Base-by-base conservation (phyloP, 2,888 invertebrate species). In the Acleris cristana region DNA sequence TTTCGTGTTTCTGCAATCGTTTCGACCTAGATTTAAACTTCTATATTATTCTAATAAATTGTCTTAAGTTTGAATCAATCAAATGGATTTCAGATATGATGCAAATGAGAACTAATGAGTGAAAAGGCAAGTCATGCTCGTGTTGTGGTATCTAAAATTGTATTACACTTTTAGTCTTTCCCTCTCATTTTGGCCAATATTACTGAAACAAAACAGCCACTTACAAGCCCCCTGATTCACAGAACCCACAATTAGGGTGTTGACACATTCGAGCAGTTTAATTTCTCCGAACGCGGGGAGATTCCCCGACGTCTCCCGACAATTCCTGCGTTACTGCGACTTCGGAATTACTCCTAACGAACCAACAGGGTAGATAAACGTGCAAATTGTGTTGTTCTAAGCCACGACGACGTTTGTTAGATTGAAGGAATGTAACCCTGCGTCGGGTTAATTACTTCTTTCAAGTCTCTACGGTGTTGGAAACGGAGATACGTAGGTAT, bases 391-490 rank as follows among this genome's bases (percentile, higher is more conserved):
- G 56, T 62, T 52, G 66, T 56, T n/a, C 51, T 57, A 56, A 65
- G 34, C 60, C 45, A 56, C 51, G 23, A 26, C 59, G 52, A 44
- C 61, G 26, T 66, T 52, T 52, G 26, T 52, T 12, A 51, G 56
- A 61, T 60, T 61, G 54, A 48, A 21, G 61, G 34, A 30, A 40
- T 52, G 30, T 48, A 55, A 40, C 55, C 51, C 40, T 44, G 51
- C 26, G 56, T 52, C 30, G 56, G 44, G 61, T 57, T 66, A 66
- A 66, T 66, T 62, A 57, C 51, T 30, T 45, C 57, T 66, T 65
- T 62, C 52, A 61, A 30, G 30, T 51, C 40, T 40, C n/a, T 30
- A 54, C 49, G 55, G 44, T 40, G 1, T 61, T 45, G 56, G 30
- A 16, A 45, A 23, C 57, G 51, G 57, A 26, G 56, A 64, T 49